Evolutionary conservation across 2,888 invertebrate genomes (phyloP), one percentile per base, ranked within the genome.

Genomic region (Xiphydria camelus): DNA sequence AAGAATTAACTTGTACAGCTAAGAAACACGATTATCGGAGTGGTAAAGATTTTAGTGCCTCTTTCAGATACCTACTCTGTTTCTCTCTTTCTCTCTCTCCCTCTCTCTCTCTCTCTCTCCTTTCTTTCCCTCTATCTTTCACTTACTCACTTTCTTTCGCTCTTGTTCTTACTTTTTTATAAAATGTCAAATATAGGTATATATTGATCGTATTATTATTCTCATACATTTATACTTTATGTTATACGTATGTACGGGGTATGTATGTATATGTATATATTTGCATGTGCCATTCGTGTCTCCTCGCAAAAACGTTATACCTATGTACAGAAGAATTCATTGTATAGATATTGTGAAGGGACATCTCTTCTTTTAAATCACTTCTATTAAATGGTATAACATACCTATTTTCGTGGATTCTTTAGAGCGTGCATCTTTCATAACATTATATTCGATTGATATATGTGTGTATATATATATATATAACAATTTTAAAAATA

Each of bases 401-500:
- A 55, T 60, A 48, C 58, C 48, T 19, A 29, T 39, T 49, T 61
- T 55, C 55, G 53, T 46, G 47, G 51, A n/a, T n/a, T n/a, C n/a
- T n/a, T n/a, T n/a, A n/a, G n/a, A n/a, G n/a, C 54, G 39, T 61
- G 57, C 54, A 60, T 54, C n/a, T 57, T 61, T 47, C 45, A 56
- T 65, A 64, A 68, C 64, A 62, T 65, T 59, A 62, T 61, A 61
- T 45, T 60, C 53, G 59, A 59, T 60, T 64, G 61, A 60, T 59
- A 62, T 62, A 61, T 31, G 43, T 62, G 57, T 62, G 19, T 41
- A 45, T 41, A 32, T 36, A 36, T 36, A 19, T 36, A 57, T 57
- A 58, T 61, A 61, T 66, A 70, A 70, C 69, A 68, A 58, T 62
- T 64, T 66, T 66, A 62, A 66, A 68, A 68, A 63, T 62, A 65